Evolutionary conservation across 2,888 invertebrate species (phyloP), one percentile per base, ranked within the genome.

Genomic region (Malthinus flaveolus): DNA sequence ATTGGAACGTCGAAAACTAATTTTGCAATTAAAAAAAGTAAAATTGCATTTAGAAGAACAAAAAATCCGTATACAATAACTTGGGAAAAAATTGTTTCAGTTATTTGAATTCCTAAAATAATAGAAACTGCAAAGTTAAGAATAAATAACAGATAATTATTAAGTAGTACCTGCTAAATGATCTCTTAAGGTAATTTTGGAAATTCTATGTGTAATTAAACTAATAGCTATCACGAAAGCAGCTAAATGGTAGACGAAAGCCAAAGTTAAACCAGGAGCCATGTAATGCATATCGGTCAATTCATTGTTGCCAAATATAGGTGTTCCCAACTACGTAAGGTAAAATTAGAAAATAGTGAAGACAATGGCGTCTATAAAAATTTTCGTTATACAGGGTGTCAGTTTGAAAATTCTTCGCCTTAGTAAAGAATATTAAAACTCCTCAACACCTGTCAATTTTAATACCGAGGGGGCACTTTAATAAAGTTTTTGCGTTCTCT

Each of bases 61-160:
- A 65, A 23, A 32, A 58, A n/a, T 23, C 63, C 63, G 47, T 57
- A 56, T 13, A 65, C 45, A 7, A 63, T 49, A 52, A 60, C 52
- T 39, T 56, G 59, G 1, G 65, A 61, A 7, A 65, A 35, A 11
- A 65, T 57, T n/a, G 52, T 53, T 49, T 65, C 63, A 1, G 35
- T 47, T 35, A 61, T 12, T 10, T 51, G 52, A 9, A 65, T 56
- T 51, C 65, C 65, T 52, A 33, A 46, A 31, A 33, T 10, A 8
- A 11, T 1, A 33, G n/a, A 37, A 32, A 32, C 15, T 32, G 12
- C 36, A 54, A 11, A 31, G 32, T 37, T 11, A 13, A 51, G 34
- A 10, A 39, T 35, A 31, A n/a, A 15, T 46, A 33, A 11, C 23
- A 5, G 7, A 31, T 31, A 9, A 33, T 46, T 36, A 13, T 37